Conservation (phyloP, 2,113 vertebrate genomes). For the Phalacrocorax pelagicus region DNA sequence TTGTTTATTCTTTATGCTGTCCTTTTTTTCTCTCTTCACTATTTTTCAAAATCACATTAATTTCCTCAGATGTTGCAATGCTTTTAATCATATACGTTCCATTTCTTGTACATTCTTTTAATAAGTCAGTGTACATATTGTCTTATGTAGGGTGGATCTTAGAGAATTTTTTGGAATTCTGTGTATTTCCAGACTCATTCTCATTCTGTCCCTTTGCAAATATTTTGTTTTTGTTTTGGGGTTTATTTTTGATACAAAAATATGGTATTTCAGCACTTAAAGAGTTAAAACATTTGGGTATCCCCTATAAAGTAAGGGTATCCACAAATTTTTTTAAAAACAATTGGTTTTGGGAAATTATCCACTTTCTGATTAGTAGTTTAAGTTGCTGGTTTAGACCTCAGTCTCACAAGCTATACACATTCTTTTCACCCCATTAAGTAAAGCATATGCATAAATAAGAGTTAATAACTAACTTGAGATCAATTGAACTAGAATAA, state of each 20-base stretch:
- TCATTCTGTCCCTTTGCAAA: background rate
- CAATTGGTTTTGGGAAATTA: background rate
- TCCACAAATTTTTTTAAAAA: background rate
- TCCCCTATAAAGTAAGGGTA: background rate
- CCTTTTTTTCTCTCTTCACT: background rate
- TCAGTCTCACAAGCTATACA: background rate
- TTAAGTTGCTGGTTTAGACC: background rate
- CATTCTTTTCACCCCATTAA: background rate
- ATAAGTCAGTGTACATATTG: background rate
- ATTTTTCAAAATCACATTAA: background rate
- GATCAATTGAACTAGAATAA: background rate
- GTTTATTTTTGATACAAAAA: background rate
- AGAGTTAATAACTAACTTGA: background rate
- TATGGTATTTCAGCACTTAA: background rate
- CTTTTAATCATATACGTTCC: background rate
- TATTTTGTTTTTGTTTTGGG: background rate
- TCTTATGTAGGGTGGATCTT: background rate
- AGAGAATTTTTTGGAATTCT: background rate
- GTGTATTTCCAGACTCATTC: background rate
- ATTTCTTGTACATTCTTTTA: background rate
- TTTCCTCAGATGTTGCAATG: background rate
- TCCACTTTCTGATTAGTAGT: background rate
- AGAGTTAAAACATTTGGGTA: background rate
- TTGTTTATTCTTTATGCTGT: background rate
- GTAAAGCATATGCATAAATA: background rate